Evolutionary conservation across 2,888 invertebrate species (phyloP).

Genomic region (Vanessa cardui): DNA sequence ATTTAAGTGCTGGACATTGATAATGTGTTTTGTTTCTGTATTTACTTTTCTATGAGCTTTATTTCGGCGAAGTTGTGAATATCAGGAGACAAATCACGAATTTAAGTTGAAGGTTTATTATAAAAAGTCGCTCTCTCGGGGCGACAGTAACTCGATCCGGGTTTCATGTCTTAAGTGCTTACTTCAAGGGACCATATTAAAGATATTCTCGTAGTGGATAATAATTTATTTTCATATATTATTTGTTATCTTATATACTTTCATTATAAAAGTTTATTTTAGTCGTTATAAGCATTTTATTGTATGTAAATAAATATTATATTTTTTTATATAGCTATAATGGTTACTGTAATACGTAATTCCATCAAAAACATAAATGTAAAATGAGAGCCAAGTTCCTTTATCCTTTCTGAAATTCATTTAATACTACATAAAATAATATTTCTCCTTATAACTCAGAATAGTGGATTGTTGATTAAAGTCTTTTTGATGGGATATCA

Average conservation of each 20-base stretch:
- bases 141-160: slow-evolving; percentile 25
- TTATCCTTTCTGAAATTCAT: too few species aligned
- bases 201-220: neutral
- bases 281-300: too few species aligned
- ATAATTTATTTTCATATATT: slow-evolving; percentile 1
- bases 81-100: slow-evolving; percentile 18
- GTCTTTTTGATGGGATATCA: too few species aligned
- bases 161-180: slow-evolving; percentile 27
- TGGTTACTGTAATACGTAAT: too few species aligned
- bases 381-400: too few species aligned
- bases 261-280: neutral
- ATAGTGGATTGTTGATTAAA: too few species aligned
- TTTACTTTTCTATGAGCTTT: neutral
- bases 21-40: neutral
- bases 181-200: slow-evolving; percentile 21
- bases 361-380: too few species aligned
- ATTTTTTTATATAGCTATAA: too few species aligned
- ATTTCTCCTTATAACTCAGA: too few species aligned
- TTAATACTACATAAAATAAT: too few species aligned
- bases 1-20: too few species aligned
- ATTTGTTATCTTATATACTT: neutral
- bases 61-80: slow-evolving; percentile 8
- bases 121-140: slow-evolving; percentile 29
- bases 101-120: slow-evolving; percentile 28
- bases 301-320: too few species aligned